phyloP scores from a whole-genome alignment of 2,113 vertebrate genomes.

The Xiphophorus hellerii region DNA sequence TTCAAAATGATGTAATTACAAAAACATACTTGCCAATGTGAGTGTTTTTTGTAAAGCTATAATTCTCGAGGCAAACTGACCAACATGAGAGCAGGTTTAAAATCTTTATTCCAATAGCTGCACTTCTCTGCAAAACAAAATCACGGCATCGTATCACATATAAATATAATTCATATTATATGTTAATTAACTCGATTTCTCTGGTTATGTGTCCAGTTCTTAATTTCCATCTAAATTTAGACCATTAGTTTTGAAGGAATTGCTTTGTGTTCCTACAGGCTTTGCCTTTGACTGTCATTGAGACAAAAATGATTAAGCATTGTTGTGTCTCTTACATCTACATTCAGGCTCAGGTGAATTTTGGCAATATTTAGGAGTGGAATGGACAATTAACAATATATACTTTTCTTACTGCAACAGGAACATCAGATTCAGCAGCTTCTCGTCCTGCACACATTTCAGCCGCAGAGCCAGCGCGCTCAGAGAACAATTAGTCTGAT shows the following conservation, averaged over 20 bases:
- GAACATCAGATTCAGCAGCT: constrained; percentile 1
- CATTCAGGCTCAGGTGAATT: constrained; percentile 33
- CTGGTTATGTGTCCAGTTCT: background rate
- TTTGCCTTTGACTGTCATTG: constrained; percentile 32
- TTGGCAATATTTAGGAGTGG: constrained; percentile 1
- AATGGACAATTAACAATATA: constrained; percentile 14
- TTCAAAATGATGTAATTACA: no score
- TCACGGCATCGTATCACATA: background rate
- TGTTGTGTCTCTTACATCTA: background rate
- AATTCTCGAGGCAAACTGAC: no score
- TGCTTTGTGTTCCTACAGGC: constrained; percentile 25
- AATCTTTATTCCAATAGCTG: background rate
- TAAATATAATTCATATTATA: background rate
- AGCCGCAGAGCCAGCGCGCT: constrained; percentile 28
- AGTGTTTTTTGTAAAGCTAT: no score
- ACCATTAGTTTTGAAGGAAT: constrained; percentile 44
- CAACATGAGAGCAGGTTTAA: background rate
- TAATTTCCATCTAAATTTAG: constrained; percentile 2
- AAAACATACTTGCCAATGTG: no score
- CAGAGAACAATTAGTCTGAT: constrained; percentile 40
- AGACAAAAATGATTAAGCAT: constrained; percentile 53
- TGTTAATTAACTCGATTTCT: background rate
- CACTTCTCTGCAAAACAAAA: background rate
- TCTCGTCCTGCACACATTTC: constrained; percentile 1
- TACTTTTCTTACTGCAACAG: constrained; percentile 38